A percentile compares a stretch with the other conserved stretches of the same genome.
Conservation (phyloP, 35 echinoderm and acorn worm species). For the Amphiura filiformis region DNA sequence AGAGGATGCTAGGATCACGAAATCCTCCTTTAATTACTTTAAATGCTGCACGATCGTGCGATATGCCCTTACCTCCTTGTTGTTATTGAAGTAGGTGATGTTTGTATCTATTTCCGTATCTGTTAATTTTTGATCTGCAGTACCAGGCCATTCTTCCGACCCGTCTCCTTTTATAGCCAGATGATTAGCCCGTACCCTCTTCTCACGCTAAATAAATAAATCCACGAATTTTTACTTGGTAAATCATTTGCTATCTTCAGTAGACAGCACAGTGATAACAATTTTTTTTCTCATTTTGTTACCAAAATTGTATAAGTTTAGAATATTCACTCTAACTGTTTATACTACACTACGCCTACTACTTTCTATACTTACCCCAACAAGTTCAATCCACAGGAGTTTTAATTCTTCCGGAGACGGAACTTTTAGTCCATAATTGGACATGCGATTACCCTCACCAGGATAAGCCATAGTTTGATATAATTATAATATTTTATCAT, state of each 20-base stretch:
- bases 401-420: constrained; percentile 86
- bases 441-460: constrained; percentile 67
- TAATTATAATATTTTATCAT: too few species aligned
- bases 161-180: constrained; percentile 75
- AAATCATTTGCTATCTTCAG: too few species aligned
- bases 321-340: neutral
- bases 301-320: constrained; percentile 1
- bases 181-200: constrained; percentile 65
- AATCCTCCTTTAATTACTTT: too few species aligned
- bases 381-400: constrained; percentile 87
- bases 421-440: constrained; percentile 83
- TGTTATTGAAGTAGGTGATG: constrained; percentile 93
- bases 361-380: constrained; percentile 52
- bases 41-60: too few species aligned
- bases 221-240: neutral
- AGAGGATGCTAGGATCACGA: too few species aligned
- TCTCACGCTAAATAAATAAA: constrained; percentile 55
- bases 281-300: too few species aligned
- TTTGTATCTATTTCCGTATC: constrained; percentile 39
- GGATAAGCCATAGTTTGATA: too few species aligned
- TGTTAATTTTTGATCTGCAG: constrained; percentile 39
- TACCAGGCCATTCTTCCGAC: constrained; percentile 60
- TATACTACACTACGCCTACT: neutral
- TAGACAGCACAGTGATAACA: neutral
- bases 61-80: constrained; percentile 92